Conservation (phyloP, 2,797 vertebrate genomes). For the Chiloscyllium punctatum region DNA sequence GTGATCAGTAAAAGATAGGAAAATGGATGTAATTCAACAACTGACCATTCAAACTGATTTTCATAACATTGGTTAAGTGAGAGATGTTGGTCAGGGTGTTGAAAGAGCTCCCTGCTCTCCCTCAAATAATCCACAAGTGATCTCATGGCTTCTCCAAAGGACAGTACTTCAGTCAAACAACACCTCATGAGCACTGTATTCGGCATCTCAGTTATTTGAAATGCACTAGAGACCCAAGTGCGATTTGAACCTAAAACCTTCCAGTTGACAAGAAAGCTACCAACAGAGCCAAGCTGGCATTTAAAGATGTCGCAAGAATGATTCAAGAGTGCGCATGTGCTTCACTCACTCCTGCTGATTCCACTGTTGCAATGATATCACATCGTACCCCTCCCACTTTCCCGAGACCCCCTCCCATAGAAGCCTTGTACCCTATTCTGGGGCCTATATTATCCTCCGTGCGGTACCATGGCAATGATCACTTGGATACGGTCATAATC, state of each 20-base stretch:
- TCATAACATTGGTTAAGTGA: not conserved
- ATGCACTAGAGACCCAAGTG: not conserved
- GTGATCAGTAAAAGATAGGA: not conserved
- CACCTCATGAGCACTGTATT: too few relatives aligned
- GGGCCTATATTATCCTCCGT: not conserved
- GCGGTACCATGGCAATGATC: conserved; percentile 15
- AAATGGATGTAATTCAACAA: not conserved
- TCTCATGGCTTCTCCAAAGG: not conserved
- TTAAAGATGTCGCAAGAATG: not conserved
- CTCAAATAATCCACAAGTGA: not conserved
- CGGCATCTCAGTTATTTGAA: not conserved
- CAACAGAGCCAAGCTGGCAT: not conserved
- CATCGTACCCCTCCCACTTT: not conserved
- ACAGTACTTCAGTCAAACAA: not conserved
- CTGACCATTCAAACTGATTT: not conserved
- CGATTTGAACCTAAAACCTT: not conserved
- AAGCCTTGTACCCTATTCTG: not conserved
- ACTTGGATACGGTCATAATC: conserved; percentile 12
- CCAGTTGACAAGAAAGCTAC: not conserved
- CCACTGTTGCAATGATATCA: not conserved
- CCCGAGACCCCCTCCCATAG: not conserved
- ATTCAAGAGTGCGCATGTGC: not conserved
- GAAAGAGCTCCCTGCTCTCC: not conserved
- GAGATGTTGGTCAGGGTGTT: not conserved
- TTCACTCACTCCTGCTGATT: not conserved